These are phyloP conservation scores for Lagopus leucura DNA, from an alignment of 2,113 vertebrate genomes.

Conservation along the genomic window DNA sequence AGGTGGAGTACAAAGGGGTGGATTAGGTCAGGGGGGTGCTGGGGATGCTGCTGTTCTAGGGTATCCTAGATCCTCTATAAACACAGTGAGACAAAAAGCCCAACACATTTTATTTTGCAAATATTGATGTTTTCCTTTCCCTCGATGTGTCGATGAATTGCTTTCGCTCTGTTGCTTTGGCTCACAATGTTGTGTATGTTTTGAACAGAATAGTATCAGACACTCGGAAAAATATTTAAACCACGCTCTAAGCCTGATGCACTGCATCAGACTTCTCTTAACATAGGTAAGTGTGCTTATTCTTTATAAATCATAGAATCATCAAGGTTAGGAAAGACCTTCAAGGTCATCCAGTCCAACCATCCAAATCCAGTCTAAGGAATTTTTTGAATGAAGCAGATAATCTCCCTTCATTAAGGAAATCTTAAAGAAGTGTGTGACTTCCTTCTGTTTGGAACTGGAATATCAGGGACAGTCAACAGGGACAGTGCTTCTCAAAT, in stretches of 20 bases:
- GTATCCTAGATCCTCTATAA: no score
- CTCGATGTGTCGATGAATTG: neutral
- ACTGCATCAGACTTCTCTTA: neutral
- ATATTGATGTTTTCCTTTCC: neutral
- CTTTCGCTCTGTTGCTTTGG: neutral
- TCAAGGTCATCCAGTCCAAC: no score
- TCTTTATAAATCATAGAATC: neutral
- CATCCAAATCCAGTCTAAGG: neutral
- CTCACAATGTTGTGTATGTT: neutral
- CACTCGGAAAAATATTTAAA: neutral
- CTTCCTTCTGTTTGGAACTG: neutral
- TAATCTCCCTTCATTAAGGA: neutral
- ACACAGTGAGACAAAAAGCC: no score
- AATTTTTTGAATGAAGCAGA: neutral
- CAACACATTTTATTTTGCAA: neutral
- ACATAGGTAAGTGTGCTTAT: accelerated
- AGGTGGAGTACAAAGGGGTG: no score
- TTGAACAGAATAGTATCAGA: neutral
- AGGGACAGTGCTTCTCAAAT: neutral
- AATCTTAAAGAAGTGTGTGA: neutral
- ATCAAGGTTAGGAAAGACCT: no score
- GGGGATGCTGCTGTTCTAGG: no score
- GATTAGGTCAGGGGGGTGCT: no score
- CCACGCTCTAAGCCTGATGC: neutral
- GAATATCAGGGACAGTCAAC: neutral